Evolutionary conservation across 2,797 vertebrate genomes (phyloP).

Genomic region (Gephyroberyx darwinii): DNA sequence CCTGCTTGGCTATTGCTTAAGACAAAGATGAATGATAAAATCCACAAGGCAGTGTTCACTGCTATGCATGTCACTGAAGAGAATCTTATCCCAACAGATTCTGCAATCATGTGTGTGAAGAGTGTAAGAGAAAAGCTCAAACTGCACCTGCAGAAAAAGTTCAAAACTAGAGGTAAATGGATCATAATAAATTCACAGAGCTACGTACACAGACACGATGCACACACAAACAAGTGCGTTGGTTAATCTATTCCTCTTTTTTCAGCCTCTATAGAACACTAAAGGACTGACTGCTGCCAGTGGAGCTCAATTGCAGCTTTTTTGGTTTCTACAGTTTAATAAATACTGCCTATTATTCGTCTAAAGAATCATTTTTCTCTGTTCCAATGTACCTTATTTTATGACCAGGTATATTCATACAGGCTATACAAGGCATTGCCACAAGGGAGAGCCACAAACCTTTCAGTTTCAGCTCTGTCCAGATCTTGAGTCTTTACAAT

Average conservation of each 20-base stretch:
- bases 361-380: neutral
- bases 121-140: conserved; percentile 70
- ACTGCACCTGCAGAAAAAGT: conserved; percentile 40
- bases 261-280: conserved; percentile 28
- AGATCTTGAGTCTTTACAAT: neutral
- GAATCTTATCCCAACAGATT: conserved; percentile 51
- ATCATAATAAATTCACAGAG: neutral
- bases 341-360: neutral
- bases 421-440: conserved; percentile 4
- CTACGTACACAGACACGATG: neutral
- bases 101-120: conserved; percentile 76
- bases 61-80: conserved; percentile 11
- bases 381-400: neutral
- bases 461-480: conserved; percentile 9
- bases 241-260: conserved; percentile 22
- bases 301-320: neutral
- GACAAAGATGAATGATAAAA: neutral
- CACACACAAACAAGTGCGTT: neutral
- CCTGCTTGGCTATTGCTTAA: too few relatives aligned
- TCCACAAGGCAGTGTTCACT: neutral
- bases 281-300: neutral
- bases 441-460: conserved; percentile 45
- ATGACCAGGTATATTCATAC: neutral
- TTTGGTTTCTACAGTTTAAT: neutral
- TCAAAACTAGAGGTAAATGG: conserved; percentile 57